phyloP scores from a whole-genome alignment of 2,113 vertebrate genomes.

The Brienomyrus longianalis region DNA sequence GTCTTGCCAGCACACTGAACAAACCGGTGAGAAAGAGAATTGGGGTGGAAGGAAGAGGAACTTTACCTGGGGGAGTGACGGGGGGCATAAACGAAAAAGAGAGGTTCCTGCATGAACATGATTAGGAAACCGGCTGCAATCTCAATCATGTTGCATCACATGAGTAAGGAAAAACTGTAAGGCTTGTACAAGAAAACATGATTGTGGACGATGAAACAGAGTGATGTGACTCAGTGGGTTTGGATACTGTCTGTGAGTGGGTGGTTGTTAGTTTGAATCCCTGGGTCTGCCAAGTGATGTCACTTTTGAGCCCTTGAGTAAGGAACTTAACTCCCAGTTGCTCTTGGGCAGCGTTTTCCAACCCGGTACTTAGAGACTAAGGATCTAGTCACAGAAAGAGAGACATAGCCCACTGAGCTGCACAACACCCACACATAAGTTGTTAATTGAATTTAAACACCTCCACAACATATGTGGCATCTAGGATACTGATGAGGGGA shows the following conservation, averaged over 20 bases:
- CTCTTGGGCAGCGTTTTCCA: not conserved
- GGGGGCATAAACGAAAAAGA: not conserved
- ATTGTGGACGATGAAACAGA: not conserved
- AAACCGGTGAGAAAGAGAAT: not conserved
- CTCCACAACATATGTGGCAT: not conserved
- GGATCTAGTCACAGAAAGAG: not conserved
- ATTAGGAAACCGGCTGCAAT: not conserved
- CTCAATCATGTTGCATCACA: not conserved
- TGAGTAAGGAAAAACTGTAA: not conserved
- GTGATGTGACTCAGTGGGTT: not conserved
- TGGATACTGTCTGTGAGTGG: not conserved
- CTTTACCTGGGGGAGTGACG: not conserved
- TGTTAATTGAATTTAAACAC: not conserved
- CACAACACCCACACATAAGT: not conserved
- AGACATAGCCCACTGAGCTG: not conserved
- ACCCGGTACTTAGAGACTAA: not conserved
- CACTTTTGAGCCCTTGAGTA: not conserved
- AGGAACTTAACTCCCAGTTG: not conserved
- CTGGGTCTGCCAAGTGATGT: not conserved
- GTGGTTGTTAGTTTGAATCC: not conserved
- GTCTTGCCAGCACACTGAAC: not conserved
- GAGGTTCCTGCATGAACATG: not conserved
- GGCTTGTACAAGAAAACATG: not conserved
- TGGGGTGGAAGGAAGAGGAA: not conserved
- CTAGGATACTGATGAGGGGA: not conserved